Evolutionary conservation across 2,888 invertebrate species (phyloP).

Genomic region (Ormyrus thymus): DNA sequence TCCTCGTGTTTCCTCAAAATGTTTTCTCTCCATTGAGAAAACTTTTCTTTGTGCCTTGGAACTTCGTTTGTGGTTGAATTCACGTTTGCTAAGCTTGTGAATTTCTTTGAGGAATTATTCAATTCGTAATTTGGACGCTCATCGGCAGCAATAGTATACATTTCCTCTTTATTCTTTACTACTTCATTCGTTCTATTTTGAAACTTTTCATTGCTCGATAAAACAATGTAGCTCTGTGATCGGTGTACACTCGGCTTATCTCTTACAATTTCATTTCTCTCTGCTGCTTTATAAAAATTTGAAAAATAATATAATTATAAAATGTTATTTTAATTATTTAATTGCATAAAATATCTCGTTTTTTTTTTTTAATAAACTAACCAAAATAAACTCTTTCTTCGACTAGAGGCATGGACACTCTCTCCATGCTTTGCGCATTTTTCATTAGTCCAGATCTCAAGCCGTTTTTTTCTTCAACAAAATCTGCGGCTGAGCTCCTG

Average conservation of each 20-base stretch:
- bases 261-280: constrained; percentile 23
- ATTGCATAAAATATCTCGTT: not conserved
- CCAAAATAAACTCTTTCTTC: constrained; percentile 42
- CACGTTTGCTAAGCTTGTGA: constrained; percentile 65
- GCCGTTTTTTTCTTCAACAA: constrained; percentile 21
- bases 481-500: constrained; percentile 36
- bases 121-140: constrained; percentile 6
- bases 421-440: constrained; percentile 51
- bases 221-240: constrained; percentile 69
- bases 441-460: constrained; percentile 20
- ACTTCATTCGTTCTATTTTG: constrained; percentile 53
- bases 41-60: constrained; percentile 64
- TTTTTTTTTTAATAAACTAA: constrained; percentile 9
- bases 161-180: constrained; percentile 39
- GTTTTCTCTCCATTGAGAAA: constrained; percentile 69
- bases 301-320: not conserved
- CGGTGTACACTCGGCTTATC: constrained; percentile 61
- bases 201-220: constrained; percentile 63
- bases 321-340: not conserved
- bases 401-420: constrained; percentile 38
- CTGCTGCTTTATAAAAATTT: not conserved
- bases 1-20: constrained; percentile 68
- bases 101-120: constrained; percentile 56
- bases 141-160: constrained; percentile 9
- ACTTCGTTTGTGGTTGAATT: constrained; percentile 57